phyloP scores from a whole-genome alignment of 2,113 vertebrate genomes.

The Pithys albifrons region DNA sequence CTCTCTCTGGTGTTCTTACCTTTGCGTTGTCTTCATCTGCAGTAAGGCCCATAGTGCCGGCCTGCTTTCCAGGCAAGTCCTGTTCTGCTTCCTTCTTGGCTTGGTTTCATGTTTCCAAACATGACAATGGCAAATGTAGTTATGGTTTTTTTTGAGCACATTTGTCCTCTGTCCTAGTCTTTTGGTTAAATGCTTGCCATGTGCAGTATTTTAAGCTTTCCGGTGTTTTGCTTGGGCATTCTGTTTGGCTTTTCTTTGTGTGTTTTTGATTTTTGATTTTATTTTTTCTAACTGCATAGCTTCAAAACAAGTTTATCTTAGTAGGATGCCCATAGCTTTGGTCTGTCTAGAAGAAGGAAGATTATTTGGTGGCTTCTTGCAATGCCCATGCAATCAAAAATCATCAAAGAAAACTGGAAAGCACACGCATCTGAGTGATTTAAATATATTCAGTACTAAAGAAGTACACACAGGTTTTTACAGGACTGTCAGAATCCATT shows the following conservation, averaged over 20 bases:
- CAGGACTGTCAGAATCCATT: not conserved
- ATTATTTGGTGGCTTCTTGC: not conserved
- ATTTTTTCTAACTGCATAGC: not conserved
- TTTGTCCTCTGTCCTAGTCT: not conserved
- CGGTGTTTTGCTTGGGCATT: not conserved
- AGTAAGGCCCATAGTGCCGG: not conserved
- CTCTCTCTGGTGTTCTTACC: not conserved
- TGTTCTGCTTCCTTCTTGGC: not conserved
- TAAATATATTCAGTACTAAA: not conserved
- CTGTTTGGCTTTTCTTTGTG: not conserved
- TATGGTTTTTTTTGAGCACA: not conserved
- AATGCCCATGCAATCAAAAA: not conserved
- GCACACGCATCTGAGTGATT: rapidly evolving
- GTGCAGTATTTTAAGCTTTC: not conserved
- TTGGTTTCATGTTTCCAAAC: not conserved
- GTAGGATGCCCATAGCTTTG: not conserved
- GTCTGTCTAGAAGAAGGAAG: not conserved
- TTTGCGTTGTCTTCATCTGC: not conserved
- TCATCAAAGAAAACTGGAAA: rapidly evolving
- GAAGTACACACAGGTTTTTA: not conserved
- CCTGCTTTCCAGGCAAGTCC: not conserved
- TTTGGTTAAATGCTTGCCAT: not conserved
- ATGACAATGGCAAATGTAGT: not conserved
- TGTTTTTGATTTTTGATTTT: not conserved
- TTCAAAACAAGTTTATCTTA: not conserved